phyloP scores from a whole-genome alignment of 2,113 vertebrate species.

The Antechinus flavipes region DNA sequence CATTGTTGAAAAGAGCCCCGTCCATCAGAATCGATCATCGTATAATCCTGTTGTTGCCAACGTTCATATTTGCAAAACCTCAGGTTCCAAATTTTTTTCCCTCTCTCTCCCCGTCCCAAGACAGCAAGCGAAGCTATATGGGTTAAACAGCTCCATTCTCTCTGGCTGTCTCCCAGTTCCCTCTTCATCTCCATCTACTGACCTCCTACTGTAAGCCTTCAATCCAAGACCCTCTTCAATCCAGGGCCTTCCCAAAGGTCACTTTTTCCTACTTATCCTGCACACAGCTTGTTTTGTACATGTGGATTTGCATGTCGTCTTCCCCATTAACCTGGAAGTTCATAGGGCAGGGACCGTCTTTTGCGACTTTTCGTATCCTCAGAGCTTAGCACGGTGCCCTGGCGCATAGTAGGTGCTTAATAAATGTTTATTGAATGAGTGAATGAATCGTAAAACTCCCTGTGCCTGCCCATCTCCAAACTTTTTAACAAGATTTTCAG shows the following conservation, averaged over 20 bases:
- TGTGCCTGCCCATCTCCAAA: neutral
- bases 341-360: neutral
- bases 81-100: too few relatives aligned
- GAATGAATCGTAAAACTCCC: neutral
- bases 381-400: neutral
- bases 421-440: neutral
- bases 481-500: neutral
- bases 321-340: neutral
- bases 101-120: too few relatives aligned
- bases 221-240: neutral
- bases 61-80: too few relatives aligned
- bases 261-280: neutral
- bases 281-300: neutral
- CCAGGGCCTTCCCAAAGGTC: neutral
- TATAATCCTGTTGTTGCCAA: too few relatives aligned
- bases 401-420: neutral
- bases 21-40: too few relatives aligned
- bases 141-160: neutral
- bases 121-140: too few relatives aligned
- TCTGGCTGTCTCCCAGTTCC: neutral
- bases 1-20: too few relatives aligned
- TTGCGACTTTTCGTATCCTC: neutral
- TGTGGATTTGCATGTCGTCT: neutral
- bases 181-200: neutral
- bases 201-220: neutral